These are phyloP conservation scores for Accipiter virgatus DNA, from an alignment of 2,113 vertebrate genomes.

Conservation along the genomic window DNA sequence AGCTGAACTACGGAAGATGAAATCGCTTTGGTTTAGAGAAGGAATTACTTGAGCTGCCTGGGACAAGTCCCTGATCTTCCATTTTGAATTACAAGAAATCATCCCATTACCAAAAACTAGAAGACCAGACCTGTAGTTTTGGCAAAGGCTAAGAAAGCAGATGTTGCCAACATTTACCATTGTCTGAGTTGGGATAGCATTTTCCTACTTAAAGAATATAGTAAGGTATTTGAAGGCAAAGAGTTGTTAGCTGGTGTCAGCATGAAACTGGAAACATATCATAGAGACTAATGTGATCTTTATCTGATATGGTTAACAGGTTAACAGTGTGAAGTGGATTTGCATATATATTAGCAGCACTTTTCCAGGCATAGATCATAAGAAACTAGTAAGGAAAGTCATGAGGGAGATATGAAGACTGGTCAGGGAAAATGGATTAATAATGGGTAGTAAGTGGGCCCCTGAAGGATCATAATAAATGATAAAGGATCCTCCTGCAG, in stretches of 20 bases:
- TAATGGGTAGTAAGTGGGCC: background rate
- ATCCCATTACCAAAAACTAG: background rate
- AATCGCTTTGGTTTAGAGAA: background rate
- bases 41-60: background rate
- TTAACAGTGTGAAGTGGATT: conserved; percentile 37
- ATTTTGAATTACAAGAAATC: background rate
- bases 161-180: background rate
- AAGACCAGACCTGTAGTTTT: background rate
- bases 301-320: background rate
- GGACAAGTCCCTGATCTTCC: background rate
- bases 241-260: background rate
- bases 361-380: background rate
- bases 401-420: background rate
- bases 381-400: background rate
- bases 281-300: background rate
- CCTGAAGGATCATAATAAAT: conserved; percentile 19
- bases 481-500: background rate
- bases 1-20: background rate
- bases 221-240: background rate
- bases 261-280: background rate
- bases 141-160: background rate
- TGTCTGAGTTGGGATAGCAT: background rate
- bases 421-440: conserved; percentile 24
- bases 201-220: background rate
- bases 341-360: conserved; percentile 21